These are phyloP conservation scores for Menura novaehollandiae DNA, from an alignment of 2,113 vertebrate species.

Conservation along the genomic window DNA sequence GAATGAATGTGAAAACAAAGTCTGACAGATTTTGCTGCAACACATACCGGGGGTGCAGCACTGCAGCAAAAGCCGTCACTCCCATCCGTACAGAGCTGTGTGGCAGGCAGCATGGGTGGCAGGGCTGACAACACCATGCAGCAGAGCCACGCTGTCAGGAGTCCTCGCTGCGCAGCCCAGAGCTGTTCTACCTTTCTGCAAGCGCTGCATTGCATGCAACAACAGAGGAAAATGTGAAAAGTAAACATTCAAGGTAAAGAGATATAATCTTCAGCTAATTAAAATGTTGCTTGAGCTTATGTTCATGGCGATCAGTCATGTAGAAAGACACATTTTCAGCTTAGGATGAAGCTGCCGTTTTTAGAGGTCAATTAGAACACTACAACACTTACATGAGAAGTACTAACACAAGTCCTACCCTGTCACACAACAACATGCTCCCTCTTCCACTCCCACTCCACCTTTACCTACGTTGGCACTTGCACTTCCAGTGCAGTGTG, in stretches of 20 bases:
- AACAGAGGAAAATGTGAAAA: neutral
- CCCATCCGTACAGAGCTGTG: neutral
- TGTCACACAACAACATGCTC: rapidly evolving
- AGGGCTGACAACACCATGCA: neutral
- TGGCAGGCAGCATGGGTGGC: neutral
- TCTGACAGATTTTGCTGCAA: slow-evolving; percentile 2
- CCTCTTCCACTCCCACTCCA: neutral
- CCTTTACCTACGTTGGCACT: neutral
- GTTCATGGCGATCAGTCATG: neutral
- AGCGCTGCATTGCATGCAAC: neutral
- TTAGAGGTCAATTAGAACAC: neutral
- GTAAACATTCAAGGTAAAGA: neutral
- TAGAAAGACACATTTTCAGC: neutral
- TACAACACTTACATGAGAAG: rapidly evolving
- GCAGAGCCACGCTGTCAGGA: neutral
- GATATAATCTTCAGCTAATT: neutral
- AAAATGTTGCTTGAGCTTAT: neutral
- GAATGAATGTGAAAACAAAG: neutral
- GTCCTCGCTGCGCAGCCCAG: neutral
- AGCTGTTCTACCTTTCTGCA: neutral
- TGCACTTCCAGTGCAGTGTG: rapidly evolving
- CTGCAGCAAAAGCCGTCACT: slow-evolving; percentile 59
- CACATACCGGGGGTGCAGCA: neutral
- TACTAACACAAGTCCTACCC: rapidly evolving
- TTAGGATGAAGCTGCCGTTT: neutral